phyloP scores from a whole-genome alignment of 2,797 vertebrate species.

The Chromobotia macracanthus region DNA sequence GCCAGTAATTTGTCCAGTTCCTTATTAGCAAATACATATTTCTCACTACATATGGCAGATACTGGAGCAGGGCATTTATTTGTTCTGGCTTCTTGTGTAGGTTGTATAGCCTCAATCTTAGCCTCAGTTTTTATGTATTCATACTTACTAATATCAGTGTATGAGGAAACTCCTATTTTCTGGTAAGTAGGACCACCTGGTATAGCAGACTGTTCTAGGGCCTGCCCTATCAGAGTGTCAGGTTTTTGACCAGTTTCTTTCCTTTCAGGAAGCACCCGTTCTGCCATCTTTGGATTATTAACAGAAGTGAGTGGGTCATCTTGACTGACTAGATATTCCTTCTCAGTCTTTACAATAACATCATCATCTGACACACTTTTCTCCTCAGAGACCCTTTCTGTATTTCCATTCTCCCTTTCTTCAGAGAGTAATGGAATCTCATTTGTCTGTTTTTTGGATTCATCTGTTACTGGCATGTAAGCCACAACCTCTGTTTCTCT shows the following conservation, averaged over 20 bases:
- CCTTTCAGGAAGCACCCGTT: neutral
- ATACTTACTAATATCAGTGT: conserved; percentile 35
- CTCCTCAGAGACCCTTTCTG: neutral
- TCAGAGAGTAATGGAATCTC: neutral
- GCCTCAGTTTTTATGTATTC: conserved; percentile 6
- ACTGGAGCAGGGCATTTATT: neutral
- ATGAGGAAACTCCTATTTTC: conserved; percentile 59
- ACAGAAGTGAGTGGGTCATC: conserved; percentile 12
- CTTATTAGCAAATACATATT: conserved; percentile 23
- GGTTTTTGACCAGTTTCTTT: neutral
- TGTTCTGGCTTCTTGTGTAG: conserved; percentile 2
- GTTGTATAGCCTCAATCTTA: conserved; percentile 4
- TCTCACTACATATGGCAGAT: neutral
- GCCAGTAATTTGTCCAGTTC: conserved; percentile 5
- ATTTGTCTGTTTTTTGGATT: conserved; percentile 13
- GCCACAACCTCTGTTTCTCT: neutral
- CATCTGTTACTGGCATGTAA: neutral
- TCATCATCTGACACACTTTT: conserved; percentile 7
- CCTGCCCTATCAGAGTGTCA: conserved; percentile 8
- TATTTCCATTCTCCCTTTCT: conserved; percentile 16
- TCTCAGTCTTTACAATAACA: conserved; percentile 14
- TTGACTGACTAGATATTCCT: conserved; percentile 34
- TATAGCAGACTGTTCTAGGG: conserved; percentile 15
- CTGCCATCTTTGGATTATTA: neutral
- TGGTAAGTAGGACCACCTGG: conserved; percentile 47